Evolutionary conservation across 2,113 vertebrate species (phyloP).

Genomic region (Ptychochromis oligacanthus): DNA sequence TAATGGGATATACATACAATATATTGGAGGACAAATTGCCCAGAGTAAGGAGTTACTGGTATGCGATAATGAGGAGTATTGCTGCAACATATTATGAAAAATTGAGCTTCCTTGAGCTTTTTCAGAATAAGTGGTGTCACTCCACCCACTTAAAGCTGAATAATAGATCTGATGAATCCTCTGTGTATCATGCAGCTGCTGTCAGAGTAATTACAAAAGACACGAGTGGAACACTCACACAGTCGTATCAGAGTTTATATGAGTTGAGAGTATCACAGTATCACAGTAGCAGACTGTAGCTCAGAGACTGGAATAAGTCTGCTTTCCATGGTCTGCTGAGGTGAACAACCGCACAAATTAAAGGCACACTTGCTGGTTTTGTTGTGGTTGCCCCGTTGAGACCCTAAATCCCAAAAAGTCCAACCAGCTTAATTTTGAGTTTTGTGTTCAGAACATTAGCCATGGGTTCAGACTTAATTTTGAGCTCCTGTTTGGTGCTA

Average conservation of each 20-base stretch:
- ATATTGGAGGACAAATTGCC: conserved; percentile 38
- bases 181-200: conserved; percentile 36
- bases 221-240: conserved; percentile 21
- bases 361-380: conserved; percentile 6
- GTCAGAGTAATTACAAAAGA: conserved; percentile 55
- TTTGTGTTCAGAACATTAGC: not conserved
- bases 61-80: conserved; percentile 22
- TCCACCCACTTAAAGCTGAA: conserved; percentile 60
- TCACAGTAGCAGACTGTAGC: not conserved
- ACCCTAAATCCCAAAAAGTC: conserved; percentile 2
- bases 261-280: not conserved
- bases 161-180: conserved; percentile 56
- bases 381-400: not conserved
- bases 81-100: conserved; percentile 40
- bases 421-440: conserved; percentile 10
- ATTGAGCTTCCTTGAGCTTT: conserved; percentile 44
- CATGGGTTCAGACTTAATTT: not conserved
- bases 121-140: conserved; percentile 60
- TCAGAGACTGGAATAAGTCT: not conserved
- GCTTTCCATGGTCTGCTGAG: conserved; percentile 3
- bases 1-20: conserved; percentile 8
- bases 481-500: not conserved
- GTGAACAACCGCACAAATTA: conserved; percentile 12
- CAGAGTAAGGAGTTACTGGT: conserved; percentile 6
- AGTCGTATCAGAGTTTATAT: conserved; percentile 11